Evolutionary conservation across 2,888 invertebrate species (phyloP).

Genomic region (Eulithis prunata): DNA sequence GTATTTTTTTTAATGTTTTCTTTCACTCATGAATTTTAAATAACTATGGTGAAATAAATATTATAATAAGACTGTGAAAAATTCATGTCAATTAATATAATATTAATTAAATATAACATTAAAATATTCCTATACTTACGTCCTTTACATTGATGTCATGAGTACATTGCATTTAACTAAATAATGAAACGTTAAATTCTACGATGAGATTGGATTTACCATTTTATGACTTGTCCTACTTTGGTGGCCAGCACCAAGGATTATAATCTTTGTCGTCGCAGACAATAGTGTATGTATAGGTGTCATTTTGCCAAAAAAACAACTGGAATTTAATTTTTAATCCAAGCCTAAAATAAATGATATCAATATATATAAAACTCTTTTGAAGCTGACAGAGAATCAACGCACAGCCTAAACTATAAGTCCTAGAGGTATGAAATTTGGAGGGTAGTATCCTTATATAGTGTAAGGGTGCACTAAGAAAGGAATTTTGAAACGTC

Average conservation of each 20-base stretch:
- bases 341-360: too few species aligned
- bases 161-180: constrained; percentile 28
- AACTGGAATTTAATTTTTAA: too few species aligned
- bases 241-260: constrained; percentile 57
- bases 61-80: neutral
- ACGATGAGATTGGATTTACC: constrained; percentile 35
- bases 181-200: constrained; percentile 28
- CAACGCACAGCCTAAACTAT: too few species aligned
- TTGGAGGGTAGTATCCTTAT: too few species aligned
- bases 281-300: constrained; percentile 1
- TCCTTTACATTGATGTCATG: constrained; percentile 41
- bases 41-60: neutral
- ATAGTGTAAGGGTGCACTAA: too few species aligned
- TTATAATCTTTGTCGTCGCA: constrained; percentile 1
- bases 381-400: too few species aligned
- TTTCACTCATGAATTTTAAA: neutral
- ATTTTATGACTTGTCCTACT: constrained; percentile 42
- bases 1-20: neutral
- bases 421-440: too few species aligned
- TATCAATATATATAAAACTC: too few species aligned
- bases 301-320: constrained; percentile 4
- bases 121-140: neutral
- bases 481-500: too few species aligned
- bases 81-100: too few species aligned
- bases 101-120: neutral